Base-by-base conservation (phyloP, 2,797 vertebrate genomes). In the Vultur gryphus region DNA sequence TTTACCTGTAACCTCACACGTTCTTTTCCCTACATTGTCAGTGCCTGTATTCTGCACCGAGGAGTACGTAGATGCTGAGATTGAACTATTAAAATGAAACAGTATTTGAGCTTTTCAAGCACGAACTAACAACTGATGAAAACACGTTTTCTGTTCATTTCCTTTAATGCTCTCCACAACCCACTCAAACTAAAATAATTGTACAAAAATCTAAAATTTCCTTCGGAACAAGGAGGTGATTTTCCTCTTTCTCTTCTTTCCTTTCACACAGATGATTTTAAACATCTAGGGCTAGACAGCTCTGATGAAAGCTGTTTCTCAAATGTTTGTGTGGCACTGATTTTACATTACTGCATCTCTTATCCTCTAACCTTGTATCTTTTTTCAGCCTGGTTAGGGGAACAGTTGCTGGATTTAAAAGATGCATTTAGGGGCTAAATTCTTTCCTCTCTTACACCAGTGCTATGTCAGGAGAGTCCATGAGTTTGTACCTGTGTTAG, bases 181-280 rank as follows among this genome's bases (percentile, higher is more conserved):
- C 61, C 69, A 90, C 84, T 95, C 89, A 89, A 94, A 92, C 76
- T 96, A 80, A 94, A 96, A 94, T 87, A 95, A 91, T 75, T 85
- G 58, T 92, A 67, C 69, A 92, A 87, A 96, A 90, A 41, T 62
- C 51, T 82, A 93, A 59, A 66, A 21, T 89, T 94, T 94, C 73
- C 37, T 93, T 79, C 88, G 70, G 72, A 96, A 84, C 51, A 86
- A 88, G 43, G 69, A 91, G 49, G 26, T 73, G 87, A 81, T 93
- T 97, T 95, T 96, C 69, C 17, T 87, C 69, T 85, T 90, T 94
- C 28, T 73, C 23, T 44, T 90, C 73, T 86, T 24, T 89, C 18
- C 43, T 92, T 90, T 89, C 64, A 69, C 31, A 61, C 16, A 86
- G 69, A 81, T 24, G 12, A 92, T 84, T 95, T 96, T 94, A 91